Evolutionary conservation across 1,140 invertebrate genomes (phyloP).

Genomic region (Panulirus ornatus): DNA sequence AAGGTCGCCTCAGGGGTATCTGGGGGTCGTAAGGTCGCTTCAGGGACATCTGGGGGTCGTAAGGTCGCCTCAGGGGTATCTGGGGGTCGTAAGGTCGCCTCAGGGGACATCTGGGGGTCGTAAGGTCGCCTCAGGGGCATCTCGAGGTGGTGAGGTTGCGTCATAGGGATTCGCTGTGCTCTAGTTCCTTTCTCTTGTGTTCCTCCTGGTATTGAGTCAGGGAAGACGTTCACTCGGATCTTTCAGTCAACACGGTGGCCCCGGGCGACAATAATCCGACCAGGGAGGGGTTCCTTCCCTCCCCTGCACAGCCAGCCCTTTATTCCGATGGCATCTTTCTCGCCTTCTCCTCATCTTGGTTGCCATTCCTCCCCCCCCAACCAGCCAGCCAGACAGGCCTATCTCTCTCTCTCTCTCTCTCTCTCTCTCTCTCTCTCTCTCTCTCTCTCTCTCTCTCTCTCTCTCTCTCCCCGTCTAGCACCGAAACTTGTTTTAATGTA

Average conservation of each 20-base stretch:
- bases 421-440: background rate
- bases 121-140: too few species aligned
- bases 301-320: background rate
- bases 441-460: conserved; percentile 6
- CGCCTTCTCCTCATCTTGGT: too few species aligned
- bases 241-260: conserved; percentile 40
- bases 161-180: conserved; percentile 16
- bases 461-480: background rate
- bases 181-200: background rate
- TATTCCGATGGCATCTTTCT: conserved; percentile 4
- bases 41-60: too few species aligned
- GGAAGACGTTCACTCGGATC: conserved; percentile 22
- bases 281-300: background rate
- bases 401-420: background rate
- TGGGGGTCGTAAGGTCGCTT: too few species aligned
- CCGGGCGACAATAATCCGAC: conserved; percentile 29
- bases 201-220: conserved; percentile 5
- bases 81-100: too few species aligned
- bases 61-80: too few species aligned
- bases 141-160: too few species aligned
- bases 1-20: too few species aligned
- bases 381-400: too few species aligned
- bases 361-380: too few species aligned
- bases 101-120: too few species aligned
- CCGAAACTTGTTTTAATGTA: background rate